Evolutionary conservation across 2,888 invertebrate genomes (phyloP).

Genomic region (Eilema sororculum): DNA sequence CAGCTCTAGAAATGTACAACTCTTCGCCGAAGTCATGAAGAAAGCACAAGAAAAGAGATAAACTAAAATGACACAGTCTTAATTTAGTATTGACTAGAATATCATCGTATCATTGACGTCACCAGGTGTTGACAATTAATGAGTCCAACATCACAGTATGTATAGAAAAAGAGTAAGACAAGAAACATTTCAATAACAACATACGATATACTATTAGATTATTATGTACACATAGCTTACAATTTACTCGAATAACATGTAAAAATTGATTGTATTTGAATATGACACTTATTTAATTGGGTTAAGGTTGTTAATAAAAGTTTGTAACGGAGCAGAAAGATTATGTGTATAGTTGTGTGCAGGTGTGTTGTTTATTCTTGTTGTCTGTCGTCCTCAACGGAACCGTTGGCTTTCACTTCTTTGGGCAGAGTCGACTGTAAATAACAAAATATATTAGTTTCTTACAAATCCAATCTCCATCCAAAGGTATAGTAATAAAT

Average conservation of each 20-base stretch:
- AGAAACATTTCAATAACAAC: conserved; percentile 63
- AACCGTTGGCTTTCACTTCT: conserved; percentile 79
- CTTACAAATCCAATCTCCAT: background rate
- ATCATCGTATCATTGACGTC: conserved; percentile 48
- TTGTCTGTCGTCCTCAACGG: conserved; percentile 80
- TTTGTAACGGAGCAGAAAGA: conserved; percentile 70
- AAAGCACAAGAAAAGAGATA: conserved; percentile 45
- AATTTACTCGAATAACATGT: conserved; percentile 72
- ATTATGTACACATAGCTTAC: conserved; percentile 82
- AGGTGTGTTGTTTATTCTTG: conserved; percentile 73
- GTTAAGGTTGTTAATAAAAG: conserved; percentile 52
- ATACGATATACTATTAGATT: conserved; percentile 71
- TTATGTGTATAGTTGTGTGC: conserved; percentile 61
- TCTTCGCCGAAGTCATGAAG: conserved; percentile 64
- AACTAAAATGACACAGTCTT: conserved; percentile 65
- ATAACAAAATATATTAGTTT: conserved; percentile 33
- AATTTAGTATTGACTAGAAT: conserved; percentile 66
- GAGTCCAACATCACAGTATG: conserved; percentile 52
- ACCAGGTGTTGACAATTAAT: conserved; percentile 26
- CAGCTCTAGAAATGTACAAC: conserved; percentile 84
- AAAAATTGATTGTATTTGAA: conserved; percentile 70
- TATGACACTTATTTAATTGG: conserved; percentile 58
- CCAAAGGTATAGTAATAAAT: background rate
- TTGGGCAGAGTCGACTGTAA: conserved; percentile 80
- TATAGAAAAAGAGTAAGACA: conserved; percentile 21